phyloP scores from a whole-genome alignment of 2,113 vertebrate genomes.

The Rhinogobius similis region DNA sequence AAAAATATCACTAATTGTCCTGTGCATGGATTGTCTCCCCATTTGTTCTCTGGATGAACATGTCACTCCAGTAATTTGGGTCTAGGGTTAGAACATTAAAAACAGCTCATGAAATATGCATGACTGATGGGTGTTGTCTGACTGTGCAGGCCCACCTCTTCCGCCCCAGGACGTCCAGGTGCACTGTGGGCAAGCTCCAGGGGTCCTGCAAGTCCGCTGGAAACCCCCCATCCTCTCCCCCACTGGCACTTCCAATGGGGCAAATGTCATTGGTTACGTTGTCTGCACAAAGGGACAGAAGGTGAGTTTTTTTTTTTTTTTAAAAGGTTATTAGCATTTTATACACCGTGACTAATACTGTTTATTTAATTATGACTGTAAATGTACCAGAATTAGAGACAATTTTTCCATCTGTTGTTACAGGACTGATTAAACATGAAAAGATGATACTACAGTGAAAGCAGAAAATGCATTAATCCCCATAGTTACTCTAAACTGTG shows the following conservation, averaged over 20 bases:
- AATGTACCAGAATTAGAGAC: no score
- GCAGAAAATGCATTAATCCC: no score
- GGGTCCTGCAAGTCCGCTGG: slow-evolving; percentile 88
- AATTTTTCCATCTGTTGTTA: no score
- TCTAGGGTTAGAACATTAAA: not conserved
- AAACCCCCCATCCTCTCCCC: slow-evolving; percentile 86
- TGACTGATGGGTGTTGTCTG: slow-evolving; percentile 5
- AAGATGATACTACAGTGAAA: no score
- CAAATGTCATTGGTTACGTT: slow-evolving; percentile 89
- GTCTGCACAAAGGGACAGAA: slow-evolving; percentile 92
- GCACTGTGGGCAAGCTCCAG: slow-evolving; percentile 83
- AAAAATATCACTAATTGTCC: slow-evolving; percentile 10
- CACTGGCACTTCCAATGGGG: slow-evolving; percentile 90
- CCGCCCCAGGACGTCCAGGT: slow-evolving; percentile 89
- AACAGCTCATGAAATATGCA: not conserved
- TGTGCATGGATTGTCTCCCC: slow-evolving; percentile 51
- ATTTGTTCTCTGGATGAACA: slow-evolving; percentile 50
- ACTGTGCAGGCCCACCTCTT: slow-evolving; percentile 84
- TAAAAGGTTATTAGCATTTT: no score
- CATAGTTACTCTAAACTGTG: no score
- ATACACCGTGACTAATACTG: no score
- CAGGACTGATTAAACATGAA: no score
- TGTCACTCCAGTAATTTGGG: slow-evolving; percentile 7
- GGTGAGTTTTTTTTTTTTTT: no score
- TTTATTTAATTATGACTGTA: no score